phyloP scores from a whole-genome alignment of 2,888 invertebrate species.

The Clitarchus hookeri region DNA sequence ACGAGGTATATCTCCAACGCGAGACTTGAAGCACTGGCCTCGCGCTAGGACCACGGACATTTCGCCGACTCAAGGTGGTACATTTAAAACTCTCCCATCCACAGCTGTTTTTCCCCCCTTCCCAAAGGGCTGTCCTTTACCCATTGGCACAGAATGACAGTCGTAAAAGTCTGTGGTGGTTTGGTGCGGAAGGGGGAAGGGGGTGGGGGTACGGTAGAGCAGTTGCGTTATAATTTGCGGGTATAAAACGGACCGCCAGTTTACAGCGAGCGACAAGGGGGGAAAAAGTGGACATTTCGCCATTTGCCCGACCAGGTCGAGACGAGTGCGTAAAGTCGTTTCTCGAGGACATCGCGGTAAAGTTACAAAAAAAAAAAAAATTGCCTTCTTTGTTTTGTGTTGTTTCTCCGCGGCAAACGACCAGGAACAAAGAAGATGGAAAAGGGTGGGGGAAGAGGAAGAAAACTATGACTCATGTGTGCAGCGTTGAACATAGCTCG shows the following conservation, averaged over 20 bases:
- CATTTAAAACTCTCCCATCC: background rate
- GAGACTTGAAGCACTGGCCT: too few relatives aligned
- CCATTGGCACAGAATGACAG: background rate
- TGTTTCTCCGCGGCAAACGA: too few relatives aligned
- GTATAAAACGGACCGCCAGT: background rate
- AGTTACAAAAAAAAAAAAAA: too few relatives aligned
- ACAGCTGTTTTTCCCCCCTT: background rate
- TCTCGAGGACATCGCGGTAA: background rate
- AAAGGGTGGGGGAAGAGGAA: too few relatives aligned
- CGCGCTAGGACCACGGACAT: too few relatives aligned
- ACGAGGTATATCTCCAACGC: too few relatives aligned
- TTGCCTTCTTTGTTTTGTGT: too few relatives aligned
- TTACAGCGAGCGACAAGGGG: background rate
- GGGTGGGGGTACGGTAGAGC: background rate
- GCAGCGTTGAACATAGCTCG: too few relatives aligned
- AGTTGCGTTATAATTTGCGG: constrained; percentile 1
- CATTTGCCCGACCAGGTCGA: background rate
- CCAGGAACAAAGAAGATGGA: too few relatives aligned
- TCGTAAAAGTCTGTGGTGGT: background rate
- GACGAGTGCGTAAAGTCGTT: background rate
- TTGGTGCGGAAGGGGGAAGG: too few relatives aligned
- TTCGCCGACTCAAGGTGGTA: background rate
- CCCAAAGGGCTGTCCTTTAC: background rate
- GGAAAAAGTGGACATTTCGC: background rate
- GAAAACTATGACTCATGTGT: too few relatives aligned